Evolutionary conservation across 1,140 invertebrate genomes (phyloP).

Genomic region (Argopecten irradians): DNA sequence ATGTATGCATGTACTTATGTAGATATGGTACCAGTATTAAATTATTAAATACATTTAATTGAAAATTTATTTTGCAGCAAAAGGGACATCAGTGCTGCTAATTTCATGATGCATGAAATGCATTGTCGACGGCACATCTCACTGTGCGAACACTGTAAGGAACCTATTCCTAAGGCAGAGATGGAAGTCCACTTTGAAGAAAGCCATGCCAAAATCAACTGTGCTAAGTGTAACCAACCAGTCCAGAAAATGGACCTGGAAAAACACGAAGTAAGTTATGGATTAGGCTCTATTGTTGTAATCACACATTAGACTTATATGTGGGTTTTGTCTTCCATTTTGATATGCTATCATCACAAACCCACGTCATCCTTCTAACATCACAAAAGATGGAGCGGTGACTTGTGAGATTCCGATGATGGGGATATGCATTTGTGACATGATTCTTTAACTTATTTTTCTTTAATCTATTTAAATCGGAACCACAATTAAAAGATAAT

Average conservation of each 20-base stretch:
- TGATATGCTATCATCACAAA: neutral
- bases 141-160: slow-evolving; percentile 77
- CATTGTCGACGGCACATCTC: slow-evolving; percentile 78
- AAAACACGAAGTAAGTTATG: slow-evolving; percentile 75
- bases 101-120: slow-evolving; percentile 78
- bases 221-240: slow-evolving; percentile 74
- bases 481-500: too few relatives aligned
- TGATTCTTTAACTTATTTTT: too few relatives aligned
- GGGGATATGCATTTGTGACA: too few relatives aligned
- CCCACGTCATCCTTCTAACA: neutral
- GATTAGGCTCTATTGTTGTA: neutral
- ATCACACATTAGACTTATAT: neutral
- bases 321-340: neutral
- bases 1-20: neutral
- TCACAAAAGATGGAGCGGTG: neutral
- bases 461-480: too few relatives aligned
- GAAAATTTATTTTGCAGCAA: slow-evolving; percentile 71
- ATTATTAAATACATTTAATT: neutral
- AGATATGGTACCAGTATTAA: neutral
- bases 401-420: too few relatives aligned
- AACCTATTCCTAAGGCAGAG: slow-evolving; percentile 75
- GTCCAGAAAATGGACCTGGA: slow-evolving; percentile 76
- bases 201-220: slow-evolving; percentile 74
- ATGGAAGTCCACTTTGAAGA: slow-evolving; percentile 75
- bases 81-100: slow-evolving; percentile 74